phyloP scores from a whole-genome alignment of 2,888 invertebrate genomes.

The Lycophotia porphyrea region DNA sequence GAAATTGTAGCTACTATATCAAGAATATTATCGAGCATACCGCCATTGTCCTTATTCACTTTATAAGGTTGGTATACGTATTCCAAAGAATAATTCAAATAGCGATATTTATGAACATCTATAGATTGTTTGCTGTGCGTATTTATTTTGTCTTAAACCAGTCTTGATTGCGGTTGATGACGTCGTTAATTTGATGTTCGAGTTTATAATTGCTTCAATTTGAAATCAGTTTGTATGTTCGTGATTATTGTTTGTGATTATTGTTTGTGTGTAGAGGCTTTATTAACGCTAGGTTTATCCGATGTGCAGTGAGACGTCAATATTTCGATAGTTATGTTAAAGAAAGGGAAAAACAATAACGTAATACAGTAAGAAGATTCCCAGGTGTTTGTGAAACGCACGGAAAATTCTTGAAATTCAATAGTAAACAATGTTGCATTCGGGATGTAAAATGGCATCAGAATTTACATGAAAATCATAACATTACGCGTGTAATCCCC shows the following conservation, averaged over 20 bases:
- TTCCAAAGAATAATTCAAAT: background rate
- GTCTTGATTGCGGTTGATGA: slow-evolving; percentile 13
- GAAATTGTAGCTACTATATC: background rate
- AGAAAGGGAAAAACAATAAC: background rate
- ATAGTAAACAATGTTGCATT: background rate
- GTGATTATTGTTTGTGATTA: slow-evolving; percentile 12
- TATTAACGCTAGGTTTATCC: slow-evolving; percentile 2
- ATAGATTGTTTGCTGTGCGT: background rate
- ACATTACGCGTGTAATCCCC: too few species aligned
- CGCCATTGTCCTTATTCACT: background rate
- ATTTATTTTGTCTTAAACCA: slow-evolving; percentile 27
- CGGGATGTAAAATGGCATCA: too few species aligned
- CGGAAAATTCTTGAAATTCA: background rate
- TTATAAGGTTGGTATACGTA: background rate
- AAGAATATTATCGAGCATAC: background rate
- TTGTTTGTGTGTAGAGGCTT: slow-evolving; percentile 2
- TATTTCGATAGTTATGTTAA: background rate
- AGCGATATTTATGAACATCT: background rate
- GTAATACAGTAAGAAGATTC: background rate
- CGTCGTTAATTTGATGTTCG: slow-evolving; percentile 31
- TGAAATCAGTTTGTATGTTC: slow-evolving; percentile 11
- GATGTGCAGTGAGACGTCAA: background rate
- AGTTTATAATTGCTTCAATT: slow-evolving; percentile 26
- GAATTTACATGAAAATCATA: too few species aligned
- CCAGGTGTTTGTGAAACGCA: background rate